Base-by-base conservation (phyloP, 2,797 vertebrate species). In the Hylomyscus alleni region DNA sequence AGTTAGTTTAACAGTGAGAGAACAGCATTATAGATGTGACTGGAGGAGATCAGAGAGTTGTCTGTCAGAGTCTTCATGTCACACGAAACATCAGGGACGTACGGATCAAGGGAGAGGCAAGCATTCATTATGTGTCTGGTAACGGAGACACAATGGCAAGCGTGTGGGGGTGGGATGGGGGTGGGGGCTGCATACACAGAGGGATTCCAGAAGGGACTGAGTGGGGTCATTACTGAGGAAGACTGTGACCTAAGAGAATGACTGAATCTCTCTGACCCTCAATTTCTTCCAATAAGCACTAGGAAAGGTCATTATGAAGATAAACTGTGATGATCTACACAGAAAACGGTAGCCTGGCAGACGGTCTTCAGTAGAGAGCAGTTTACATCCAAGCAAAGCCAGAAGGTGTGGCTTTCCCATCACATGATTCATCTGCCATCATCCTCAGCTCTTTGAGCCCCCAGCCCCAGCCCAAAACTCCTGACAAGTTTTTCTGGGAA, bases 181-280 rank as follows among this genome's bases (percentile, higher is more conserved):
- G 44, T 47, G 6, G 29, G 5, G 75, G 15, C 0, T 90, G 44
- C 60, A 89, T 14, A 86, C 76, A 6, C 11, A 84, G 80, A 96
- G 40, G 84, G 58, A 62, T 93, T 96, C 75, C 87, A 80, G 69
- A 40, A 95, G 76, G 56, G 76, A 6, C 1, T 29, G 54, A 78
- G 13, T 22, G 24, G 8, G 14, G 0, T 52, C 58, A 80, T 37
- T 2, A 37, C 2, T 65, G 60, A 85, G 50, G 40, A 76, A 89
- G 69, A 6, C 26, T 76, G 15, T 77, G 89, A 78, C 37, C 26
- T 58, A 17, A 97, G 19, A 69, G 56, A 58, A 65, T 37, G 31
- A 60, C 11, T n/a, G 62, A n/a, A 40, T 12, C 3, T 60, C 73
- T 93, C 73, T 20, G 34, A 81, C 69, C 89, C 88, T 91, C 80